These are phyloP conservation scores for Bombyx mori DNA, from an alignment of 1,140 invertebrate genomes.

Conservation along the genomic window ASM3026992v2 NC_085119.1:3319501-3320000, in stretches of 20 bases:
- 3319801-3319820: slow-evolving; percentile 24
- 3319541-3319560: slow-evolving; percentile 12
- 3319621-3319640: slow-evolving; percentile 7
- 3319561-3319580: slow-evolving; percentile 3
- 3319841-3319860: slow-evolving; percentile 52
- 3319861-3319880: slow-evolving; percentile 63
- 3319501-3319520: slow-evolving; percentile 46
- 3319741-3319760: slow-evolving; percentile 32
- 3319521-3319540: slow-evolving; percentile 21
- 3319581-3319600: neutral
- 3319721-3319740: slow-evolving; percentile 20
- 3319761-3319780: slow-evolving; percentile 46
- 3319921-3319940: slow-evolving; percentile 28
- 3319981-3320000: slow-evolving; percentile 30
- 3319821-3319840: slow-evolving; percentile 58
- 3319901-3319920: slow-evolving; percentile 41
- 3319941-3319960: slow-evolving; percentile 19
- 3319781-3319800: slow-evolving; percentile 28
- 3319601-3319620: slow-evolving; percentile 5
- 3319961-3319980: slow-evolving; percentile 34
- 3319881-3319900: slow-evolving; percentile 45
- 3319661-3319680: slow-evolving; percentile 7
- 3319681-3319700: slow-evolving; percentile 9
- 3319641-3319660: slow-evolving; percentile 4
- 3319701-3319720: neutral